These are phyloP conservation scores for Agriopis leucophaearia DNA, from an alignment of 2,888 invertebrate species.

Conservation along the genomic window DNA sequence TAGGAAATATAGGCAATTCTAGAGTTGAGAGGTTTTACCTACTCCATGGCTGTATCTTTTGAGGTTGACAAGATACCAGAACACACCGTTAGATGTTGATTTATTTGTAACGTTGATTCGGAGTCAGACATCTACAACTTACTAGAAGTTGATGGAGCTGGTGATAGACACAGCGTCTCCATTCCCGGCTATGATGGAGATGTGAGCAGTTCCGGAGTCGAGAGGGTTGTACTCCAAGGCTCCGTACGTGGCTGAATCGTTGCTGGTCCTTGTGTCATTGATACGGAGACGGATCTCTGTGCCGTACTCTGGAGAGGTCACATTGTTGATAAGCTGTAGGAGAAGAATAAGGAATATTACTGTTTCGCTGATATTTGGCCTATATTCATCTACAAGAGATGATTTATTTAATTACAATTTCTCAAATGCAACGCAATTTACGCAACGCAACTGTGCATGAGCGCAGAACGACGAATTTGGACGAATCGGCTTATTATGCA, in stretches of 20 bases:
- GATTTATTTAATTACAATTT: too few species aligned
- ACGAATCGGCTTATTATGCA: too few species aligned
- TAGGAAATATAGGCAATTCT: too few species aligned
- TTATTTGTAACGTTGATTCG: too few species aligned
- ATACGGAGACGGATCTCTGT: conserved; percentile 87
- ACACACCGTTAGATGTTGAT: too few species aligned
- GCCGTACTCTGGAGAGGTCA: conserved; percentile 88
- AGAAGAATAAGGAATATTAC: background rate
- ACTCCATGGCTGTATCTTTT: too few species aligned
- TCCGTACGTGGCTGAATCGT: conserved; percentile 89
- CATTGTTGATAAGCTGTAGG: conserved; percentile 85
- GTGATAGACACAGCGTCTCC: conserved; percentile 98
- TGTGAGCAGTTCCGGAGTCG: conserved; percentile 95
- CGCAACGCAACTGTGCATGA: too few species aligned
- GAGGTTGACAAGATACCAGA: background rate
- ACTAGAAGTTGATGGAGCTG: conserved; percentile 94
- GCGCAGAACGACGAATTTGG: too few species aligned
- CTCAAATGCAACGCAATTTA: too few species aligned
- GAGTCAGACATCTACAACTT: conserved; percentile 53
- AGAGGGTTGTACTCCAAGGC: conserved; percentile 85
- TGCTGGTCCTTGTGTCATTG: conserved; percentile 88
- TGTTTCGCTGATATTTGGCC: too few species aligned
- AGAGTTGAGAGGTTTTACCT: too few species aligned
- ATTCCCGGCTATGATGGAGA: conserved; percentile 93
- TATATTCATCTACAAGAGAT: too few species aligned